Base-by-base conservation (phyloP, 2,113 vertebrate genomes). In the Mormoops blainvillei region DNA sequence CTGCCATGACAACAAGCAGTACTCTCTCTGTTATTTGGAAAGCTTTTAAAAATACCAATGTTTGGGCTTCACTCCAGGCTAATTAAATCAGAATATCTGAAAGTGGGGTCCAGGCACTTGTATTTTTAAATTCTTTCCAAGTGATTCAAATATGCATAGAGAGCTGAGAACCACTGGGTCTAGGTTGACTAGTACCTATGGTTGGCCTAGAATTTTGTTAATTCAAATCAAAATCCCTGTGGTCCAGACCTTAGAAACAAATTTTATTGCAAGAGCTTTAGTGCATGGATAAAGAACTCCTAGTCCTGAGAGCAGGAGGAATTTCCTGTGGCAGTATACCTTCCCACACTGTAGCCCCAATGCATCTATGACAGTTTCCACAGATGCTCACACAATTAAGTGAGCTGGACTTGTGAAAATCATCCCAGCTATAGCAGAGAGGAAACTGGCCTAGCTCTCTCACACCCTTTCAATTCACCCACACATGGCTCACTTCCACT, bases 51-150 rank as follows among this genome's bases (percentile, higher is more conserved):
- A 95, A 96, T 91, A 83, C 74, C 83, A 93, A 36, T 91, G 41
- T 11, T 96, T 96, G 92, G 95, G 90, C 80, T 48, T 92, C 63
- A 87, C 33, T 97, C 96, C 95, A 94, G 90, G 80, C 63, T 88
- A 96, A 96, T 96, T 97, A 96, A 96, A 78, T 94, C 76, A 83
- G 56, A 84, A 76, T 97, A 97, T 94, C 87, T 94, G 63, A 48
- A 92, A 97, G n/a, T 89, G 41, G 36, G 52, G 94, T 94, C 86
- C 78, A 95, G 73, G 92, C 86, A 78, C 81, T 19, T 5, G 12
- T 94, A 80, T 76, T 97, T 96, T 92, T 67, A 91, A 74, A 80
- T 92, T 89, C 43, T 93, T 97, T 92, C 92, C 74, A 96, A 97
- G 38, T 84, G 78, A 94, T 92, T 84, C 56, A 94, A 68, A 80